Conservation (phyloP, 1,140 invertebrate genomes). For the Sipha flava region DNA sequence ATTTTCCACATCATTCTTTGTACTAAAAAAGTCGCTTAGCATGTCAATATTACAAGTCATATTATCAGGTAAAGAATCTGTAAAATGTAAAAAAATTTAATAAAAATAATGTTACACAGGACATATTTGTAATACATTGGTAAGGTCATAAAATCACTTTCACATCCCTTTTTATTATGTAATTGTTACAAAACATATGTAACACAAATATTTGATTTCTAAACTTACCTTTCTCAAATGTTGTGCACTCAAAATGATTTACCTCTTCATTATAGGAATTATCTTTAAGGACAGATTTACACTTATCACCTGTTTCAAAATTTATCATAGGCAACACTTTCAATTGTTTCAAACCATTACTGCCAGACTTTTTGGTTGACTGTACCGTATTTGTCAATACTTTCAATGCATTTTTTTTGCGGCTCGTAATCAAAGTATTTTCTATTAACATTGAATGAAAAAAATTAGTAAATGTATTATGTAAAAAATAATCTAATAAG, state of each 20-base stretch:
- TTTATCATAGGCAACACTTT: background rate
- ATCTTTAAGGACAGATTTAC: background rate
- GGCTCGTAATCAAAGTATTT: background rate
- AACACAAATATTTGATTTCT: background rate
- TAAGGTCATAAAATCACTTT: too few relatives aligned
- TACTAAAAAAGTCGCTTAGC: background rate
- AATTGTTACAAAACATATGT: too few relatives aligned
- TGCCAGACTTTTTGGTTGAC: background rate
- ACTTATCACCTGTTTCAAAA: background rate
- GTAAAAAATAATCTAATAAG: too few relatives aligned
- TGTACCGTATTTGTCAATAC: constrained; percentile 7
- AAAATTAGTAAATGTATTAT: background rate
- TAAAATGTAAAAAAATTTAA: background rate
- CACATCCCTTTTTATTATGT: too few relatives aligned
- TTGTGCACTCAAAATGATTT: background rate
- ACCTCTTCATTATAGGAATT: background rate
- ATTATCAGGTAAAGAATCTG: background rate
- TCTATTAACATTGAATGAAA: background rate
- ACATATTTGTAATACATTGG: too few relatives aligned
- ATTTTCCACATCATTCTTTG: background rate
- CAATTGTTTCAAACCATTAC: background rate
- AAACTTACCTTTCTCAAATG: background rate
- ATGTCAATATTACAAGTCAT: constrained; percentile 13
- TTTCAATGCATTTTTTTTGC: background rate
- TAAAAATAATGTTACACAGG: background rate